Percentiles rank a stretch among this genome's conserved stretches.
phyloP scores from a whole-genome alignment of 2,888 invertebrate genomes.

The Oeneis ivallda region DNA sequence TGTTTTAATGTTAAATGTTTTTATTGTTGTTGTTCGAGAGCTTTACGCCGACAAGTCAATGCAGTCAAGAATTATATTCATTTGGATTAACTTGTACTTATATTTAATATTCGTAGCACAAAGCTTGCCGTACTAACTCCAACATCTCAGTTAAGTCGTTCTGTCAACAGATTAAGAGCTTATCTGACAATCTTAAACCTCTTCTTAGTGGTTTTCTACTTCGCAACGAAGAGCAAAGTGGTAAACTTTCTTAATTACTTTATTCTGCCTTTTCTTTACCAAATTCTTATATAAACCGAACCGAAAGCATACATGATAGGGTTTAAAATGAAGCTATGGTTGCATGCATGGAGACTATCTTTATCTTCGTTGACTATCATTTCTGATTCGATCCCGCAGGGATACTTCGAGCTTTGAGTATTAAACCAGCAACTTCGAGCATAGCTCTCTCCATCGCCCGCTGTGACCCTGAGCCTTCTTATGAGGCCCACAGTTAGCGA shows the following conservation, averaged over 20 bases:
- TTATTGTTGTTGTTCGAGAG: no score
- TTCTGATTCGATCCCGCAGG: no score
- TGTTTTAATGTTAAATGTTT: no score
- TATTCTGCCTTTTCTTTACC: not conserved
- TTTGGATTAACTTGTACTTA: not conserved
- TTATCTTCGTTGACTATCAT: no score
- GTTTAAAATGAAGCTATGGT: no score
- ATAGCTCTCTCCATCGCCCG: no score
- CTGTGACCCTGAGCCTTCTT: no score
- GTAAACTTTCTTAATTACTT: not conserved
- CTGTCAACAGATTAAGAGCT: not conserved
- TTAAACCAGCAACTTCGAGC: no score
- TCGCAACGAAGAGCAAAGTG: not conserved
- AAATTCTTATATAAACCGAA: not conserved
- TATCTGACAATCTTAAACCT: slow-evolving; percentile 4
- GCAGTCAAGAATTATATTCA: not conserved
- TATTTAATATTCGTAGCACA: not conserved
- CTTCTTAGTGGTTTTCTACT: not conserved
- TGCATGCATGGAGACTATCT: no score
- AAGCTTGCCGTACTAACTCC: not conserved
- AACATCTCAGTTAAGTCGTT: not conserved
- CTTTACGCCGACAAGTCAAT: no score
- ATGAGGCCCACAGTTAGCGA: no score
- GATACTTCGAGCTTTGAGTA: no score
- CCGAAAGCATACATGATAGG: not conserved